These are phyloP conservation scores for Oncopeltus fasciatus DNA, from an alignment of 1,140 invertebrate species.

Conservation along the genomic window DNA sequence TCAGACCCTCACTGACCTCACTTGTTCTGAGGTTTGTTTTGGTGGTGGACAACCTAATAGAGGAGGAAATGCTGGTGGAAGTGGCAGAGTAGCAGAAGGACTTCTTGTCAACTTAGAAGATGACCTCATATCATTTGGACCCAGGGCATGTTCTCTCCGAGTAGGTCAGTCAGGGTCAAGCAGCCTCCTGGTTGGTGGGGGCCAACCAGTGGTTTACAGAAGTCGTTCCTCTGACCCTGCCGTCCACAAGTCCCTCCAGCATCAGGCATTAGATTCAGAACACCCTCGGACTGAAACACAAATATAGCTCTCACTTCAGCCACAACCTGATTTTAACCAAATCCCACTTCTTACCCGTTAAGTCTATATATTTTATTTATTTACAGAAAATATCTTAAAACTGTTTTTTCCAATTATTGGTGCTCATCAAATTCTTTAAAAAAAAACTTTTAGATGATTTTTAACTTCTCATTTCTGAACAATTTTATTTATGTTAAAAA, in stretches of 20 bases:
- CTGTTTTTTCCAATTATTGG: background rate
- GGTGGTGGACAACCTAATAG: background rate
- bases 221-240: constrained; percentile 14
- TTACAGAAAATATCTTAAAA: background rate
- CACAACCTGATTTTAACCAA: background rate
- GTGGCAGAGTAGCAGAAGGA: constrained; percentile 7
- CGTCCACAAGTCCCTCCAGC: constrained; percentile 5
- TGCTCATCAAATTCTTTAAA: background rate
- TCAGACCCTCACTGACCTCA: constrained; percentile 5
- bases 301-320: constrained; percentile 14
- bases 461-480: background rate
- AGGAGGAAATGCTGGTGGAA: background rate
- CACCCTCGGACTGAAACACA: constrained; percentile 13
- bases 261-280: constrained; percentile 2
- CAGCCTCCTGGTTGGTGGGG: constrained; percentile 58
- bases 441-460: background rate
- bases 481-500: background rate
- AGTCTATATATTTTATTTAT: background rate
- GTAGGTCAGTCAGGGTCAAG: constrained; percentile 60
- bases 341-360: background rate
- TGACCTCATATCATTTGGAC: constrained; percentile 28
- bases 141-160: constrained; percentile 53
- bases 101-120: constrained; percentile 13
- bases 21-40: background rate
- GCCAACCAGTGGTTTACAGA: constrained; percentile 24